These are phyloP conservation scores for Drosophila biarmipes DNA, from an alignment of 1,140 invertebrate genomes.

Conservation along the genomic window DNA sequence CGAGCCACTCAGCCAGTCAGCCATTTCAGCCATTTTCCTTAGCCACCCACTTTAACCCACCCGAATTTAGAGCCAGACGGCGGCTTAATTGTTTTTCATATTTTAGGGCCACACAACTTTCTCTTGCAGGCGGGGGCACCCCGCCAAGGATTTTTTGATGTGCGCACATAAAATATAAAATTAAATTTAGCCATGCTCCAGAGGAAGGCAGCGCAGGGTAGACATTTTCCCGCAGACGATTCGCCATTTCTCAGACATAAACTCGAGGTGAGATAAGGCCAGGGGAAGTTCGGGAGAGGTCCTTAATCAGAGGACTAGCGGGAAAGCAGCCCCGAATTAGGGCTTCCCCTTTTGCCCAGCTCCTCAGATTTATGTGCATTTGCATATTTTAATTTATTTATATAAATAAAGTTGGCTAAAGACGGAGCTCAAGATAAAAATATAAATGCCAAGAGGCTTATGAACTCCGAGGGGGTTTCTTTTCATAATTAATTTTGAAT, in stretches of 20 bases:
- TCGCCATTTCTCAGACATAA: constrained; percentile 67
- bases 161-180: constrained; percentile 79
- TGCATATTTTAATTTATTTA: constrained; percentile 60
- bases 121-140: constrained; percentile 18
- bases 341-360: constrained; percentile 15
- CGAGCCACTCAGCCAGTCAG: constrained; percentile 31
- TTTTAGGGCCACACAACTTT: constrained; percentile 73
- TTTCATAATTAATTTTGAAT: background rate
- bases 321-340: constrained; percentile 30
- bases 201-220: constrained; percentile 32
- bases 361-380: constrained; percentile 39
- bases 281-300: constrained; percentile 3
- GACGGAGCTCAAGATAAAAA: constrained; percentile 4
- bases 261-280: constrained; percentile 9
- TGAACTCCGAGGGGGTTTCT: too few species aligned
- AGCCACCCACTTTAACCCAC: constrained; percentile 24
- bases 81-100: constrained; percentile 79
- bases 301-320: constrained; percentile 32
- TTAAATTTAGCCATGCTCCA: constrained; percentile 69
- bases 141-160: constrained; percentile 70
- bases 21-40: constrained; percentile 60
- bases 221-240: constrained; percentile 59
- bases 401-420: constrained; percentile 41
- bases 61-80: constrained; percentile 47
- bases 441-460: constrained; percentile 9